Conservation (phyloP, 2,888 invertebrate species). For the Microctonus brassicae region DNA sequence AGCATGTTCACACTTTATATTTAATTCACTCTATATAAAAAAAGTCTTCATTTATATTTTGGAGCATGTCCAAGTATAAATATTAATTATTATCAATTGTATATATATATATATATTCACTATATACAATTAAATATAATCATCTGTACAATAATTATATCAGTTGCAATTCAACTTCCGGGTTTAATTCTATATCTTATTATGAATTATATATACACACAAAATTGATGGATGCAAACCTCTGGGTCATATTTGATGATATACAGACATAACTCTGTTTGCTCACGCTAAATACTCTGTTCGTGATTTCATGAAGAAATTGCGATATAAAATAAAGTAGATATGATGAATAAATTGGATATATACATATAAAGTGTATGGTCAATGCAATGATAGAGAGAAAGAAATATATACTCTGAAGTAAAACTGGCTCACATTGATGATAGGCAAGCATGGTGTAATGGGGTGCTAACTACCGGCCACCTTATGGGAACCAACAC, state of each 20-base stretch:
- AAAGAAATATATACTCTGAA: not conserved
- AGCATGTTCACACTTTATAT: conserved; percentile 64
- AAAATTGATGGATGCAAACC: conserved; percentile 1
- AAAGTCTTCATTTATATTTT: too few species aligned
- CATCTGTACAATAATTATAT: not conserved
- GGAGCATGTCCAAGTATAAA: too few species aligned
- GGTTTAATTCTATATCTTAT: not conserved
- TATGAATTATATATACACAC: not conserved
- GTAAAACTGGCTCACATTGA: conserved; percentile 57
- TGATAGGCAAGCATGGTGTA: conserved; percentile 66
- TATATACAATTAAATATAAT: not conserved
- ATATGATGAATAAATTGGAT: not conserved
- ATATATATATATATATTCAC: not conserved
- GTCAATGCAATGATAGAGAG: not conserved
- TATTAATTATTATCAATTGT: conserved; percentile 8
- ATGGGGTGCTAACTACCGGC: conserved; percentile 67
- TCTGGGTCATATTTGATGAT: conserved; percentile 22
- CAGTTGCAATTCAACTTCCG: conserved; percentile 8
- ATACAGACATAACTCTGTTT: conserved; percentile 14
- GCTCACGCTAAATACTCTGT: conserved; percentile 6
- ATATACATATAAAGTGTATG: too few species aligned
- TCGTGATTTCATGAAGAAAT: conserved; percentile 3
- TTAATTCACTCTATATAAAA: too few species aligned
- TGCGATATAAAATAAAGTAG: not conserved
- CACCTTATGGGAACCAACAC: conserved; percentile 59